A percentile compares a stretch with the other conserved stretches of the same genome.
Conservation (phyloP, 2,888 invertebrate genomes). For the Ectemnius cavifrons region DNA sequence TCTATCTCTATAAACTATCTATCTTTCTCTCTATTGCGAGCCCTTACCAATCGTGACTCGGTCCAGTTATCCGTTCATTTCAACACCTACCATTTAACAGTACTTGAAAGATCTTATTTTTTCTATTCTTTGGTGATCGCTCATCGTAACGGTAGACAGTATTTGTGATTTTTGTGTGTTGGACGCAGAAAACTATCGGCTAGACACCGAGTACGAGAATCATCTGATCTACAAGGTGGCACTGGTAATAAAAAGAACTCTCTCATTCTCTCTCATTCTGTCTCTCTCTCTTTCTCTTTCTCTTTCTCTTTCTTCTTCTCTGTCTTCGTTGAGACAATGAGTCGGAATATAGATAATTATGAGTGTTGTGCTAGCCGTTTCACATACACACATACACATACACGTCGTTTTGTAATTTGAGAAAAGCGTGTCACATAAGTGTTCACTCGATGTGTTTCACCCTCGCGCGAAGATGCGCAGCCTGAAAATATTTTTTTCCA, state of each 20-base stretch:
- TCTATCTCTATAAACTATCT: not conserved
- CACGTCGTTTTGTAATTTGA: conserved; percentile 52
- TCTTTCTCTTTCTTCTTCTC: too few relatives aligned
- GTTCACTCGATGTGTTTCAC: not conserved
- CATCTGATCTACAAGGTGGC: conserved; percentile 98
- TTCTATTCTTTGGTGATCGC: conserved; percentile 36
- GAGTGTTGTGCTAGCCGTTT: conserved; percentile 44
- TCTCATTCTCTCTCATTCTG: conserved; percentile 26
- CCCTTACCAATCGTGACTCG: not conserved
- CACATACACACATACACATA: not conserved
- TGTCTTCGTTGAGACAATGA: too few relatives aligned
- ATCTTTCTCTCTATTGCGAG: not conserved
- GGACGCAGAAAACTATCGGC: conserved; percentile 96
- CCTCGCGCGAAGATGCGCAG: too few relatives aligned
- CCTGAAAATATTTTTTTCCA: not conserved
- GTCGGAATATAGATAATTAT: conserved; percentile 49
- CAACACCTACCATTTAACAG: conserved; percentile 14
- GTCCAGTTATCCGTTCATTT: not conserved
- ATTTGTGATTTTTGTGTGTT: conserved; percentile 76
- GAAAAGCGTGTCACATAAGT: not conserved
- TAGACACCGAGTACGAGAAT: conserved; percentile 98
- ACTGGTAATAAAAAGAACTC: conserved; percentile 81
- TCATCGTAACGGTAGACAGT: conserved; percentile 60
- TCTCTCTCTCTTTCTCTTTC: too few relatives aligned
- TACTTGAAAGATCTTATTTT: too few relatives aligned